Conservation (phyloP, 53 echinoderm and acorn worm genomes). For the Zoroaster sp. region DNA sequence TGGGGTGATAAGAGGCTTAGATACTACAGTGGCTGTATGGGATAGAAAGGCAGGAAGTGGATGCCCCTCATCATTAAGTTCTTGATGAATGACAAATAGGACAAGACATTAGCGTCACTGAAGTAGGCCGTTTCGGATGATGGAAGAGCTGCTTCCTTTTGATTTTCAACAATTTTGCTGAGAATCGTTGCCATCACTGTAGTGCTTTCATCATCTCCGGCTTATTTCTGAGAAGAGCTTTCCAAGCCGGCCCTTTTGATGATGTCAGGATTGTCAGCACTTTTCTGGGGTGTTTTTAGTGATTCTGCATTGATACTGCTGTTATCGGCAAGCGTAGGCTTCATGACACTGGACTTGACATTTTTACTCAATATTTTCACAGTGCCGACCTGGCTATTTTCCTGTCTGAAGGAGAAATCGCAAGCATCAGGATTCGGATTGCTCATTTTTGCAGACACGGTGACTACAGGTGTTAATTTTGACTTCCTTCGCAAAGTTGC, state of each 20-base stretch:
- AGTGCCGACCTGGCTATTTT: too few relatives aligned
- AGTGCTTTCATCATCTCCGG: neutral
- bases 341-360: too few relatives aligned
- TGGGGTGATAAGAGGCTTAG: too few relatives aligned
- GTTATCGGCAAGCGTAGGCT: neutral
- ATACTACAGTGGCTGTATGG: too few relatives aligned
- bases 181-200: neutral
- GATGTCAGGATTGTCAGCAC: neutral
- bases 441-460: too few relatives aligned
- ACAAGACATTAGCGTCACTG: neutral
- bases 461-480: too few relatives aligned
- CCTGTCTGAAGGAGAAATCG: too few relatives aligned
- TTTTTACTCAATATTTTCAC: too few relatives aligned
- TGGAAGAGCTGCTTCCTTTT: neutral
- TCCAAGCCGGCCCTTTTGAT: neutral
- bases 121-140: neutral
- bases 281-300: neutral
- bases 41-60: too few relatives aligned
- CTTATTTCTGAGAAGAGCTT: neutral
- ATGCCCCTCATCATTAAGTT: too few relatives aligned
- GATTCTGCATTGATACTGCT: neutral
- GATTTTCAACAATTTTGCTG: neutral
- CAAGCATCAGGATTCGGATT: too few relatives aligned
- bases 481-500: too few relatives aligned
- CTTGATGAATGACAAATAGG: neutral